These are phyloP conservation scores for Tenrec ecaudatus DNA, from an alignment of 2,113 vertebrate genomes.

Conservation along the genomic window DNA sequence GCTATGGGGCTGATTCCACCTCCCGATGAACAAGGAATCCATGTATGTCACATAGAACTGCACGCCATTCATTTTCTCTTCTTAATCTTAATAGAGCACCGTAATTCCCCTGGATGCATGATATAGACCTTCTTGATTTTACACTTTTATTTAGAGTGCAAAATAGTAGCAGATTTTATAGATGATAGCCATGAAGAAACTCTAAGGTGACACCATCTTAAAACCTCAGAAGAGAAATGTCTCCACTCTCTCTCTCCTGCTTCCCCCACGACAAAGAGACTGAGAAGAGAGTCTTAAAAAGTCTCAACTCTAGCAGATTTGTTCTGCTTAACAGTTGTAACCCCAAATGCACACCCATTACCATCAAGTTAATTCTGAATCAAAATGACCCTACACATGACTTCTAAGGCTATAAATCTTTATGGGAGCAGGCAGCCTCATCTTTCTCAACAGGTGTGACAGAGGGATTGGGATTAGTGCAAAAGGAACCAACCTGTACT, in stretches of 20 bases:
- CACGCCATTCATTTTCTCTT: background rate
- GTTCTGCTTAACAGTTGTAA: background rate
- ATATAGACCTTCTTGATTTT: constrained; percentile 1
- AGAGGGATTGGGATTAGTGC: background rate
- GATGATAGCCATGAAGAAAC: background rate
- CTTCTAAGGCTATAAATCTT: too few relatives aligned
- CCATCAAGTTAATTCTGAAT: too few relatives aligned
- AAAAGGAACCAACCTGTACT: background rate
- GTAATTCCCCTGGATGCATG: too few relatives aligned
- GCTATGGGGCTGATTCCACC: background rate
- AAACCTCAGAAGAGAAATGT: background rate
- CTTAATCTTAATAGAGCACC: too few relatives aligned
- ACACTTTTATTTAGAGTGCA: background rate
- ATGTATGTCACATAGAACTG: background rate
- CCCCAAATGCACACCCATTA: too few relatives aligned
- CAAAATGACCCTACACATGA: too few relatives aligned
- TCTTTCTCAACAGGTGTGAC: background rate
- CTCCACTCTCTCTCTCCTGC: background rate
- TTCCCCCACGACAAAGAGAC: background rate
- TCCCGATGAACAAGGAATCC: background rate
- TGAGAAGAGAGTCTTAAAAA: background rate
- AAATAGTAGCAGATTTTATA: constrained; percentile 17
- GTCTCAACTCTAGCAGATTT: background rate
- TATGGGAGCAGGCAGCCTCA: too few relatives aligned
- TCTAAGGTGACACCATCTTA: background rate